Evolutionary conservation across 2,797 vertebrate species (phyloP), one percentile per base, ranked within the genome.

Genomic region (Gymnopithys bicolor): DNA sequence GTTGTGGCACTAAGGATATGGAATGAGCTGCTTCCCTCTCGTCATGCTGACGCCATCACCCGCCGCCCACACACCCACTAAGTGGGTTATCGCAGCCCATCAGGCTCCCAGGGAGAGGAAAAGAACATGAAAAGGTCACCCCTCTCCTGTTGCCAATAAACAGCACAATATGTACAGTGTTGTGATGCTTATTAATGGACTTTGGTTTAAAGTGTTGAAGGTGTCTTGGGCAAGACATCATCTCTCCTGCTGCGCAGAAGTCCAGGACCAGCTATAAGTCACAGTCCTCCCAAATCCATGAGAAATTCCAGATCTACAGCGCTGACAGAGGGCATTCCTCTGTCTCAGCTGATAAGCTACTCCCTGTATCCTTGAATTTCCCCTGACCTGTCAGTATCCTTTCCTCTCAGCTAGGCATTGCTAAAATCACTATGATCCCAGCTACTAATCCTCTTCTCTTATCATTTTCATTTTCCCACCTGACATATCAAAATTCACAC

Each of bases 21-120:
- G 73, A 69, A 81, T 13, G 76, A 87, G 51, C 69, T 0, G 12
- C 63, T 75, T 83, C 79, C 73, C 76, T 71, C 92, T 56, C 84
- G 58, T 94, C 95, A 73, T 45, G 75, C 81, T 95, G 95, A 97
- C 92, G 93, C 88, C 95, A 87, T 81, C 87, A 10, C 41, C 67
- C 4, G 0, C 75, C 7, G 0, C 93, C 94, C 92, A 70, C 92
- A 5, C 46, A 1, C 56, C 39, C 11, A 5, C 89, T 71, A 37
- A 87, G 51, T 80, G 89, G 75, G 89, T 87, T 92, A 95, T 85
- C 32, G 1, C 67, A 76, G 67, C 80, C 90, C 83, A 53, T 77
- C 87, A 28, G 84, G 82, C 84, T 95, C 70, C 64, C 70, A 4
- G 60, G 21, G 86, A 86, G 59, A 76, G 32, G 56, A 63, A 22